Evolutionary conservation across 2,888 invertebrate species (phyloP).

Genomic region (Papilio elwesi): DNA sequence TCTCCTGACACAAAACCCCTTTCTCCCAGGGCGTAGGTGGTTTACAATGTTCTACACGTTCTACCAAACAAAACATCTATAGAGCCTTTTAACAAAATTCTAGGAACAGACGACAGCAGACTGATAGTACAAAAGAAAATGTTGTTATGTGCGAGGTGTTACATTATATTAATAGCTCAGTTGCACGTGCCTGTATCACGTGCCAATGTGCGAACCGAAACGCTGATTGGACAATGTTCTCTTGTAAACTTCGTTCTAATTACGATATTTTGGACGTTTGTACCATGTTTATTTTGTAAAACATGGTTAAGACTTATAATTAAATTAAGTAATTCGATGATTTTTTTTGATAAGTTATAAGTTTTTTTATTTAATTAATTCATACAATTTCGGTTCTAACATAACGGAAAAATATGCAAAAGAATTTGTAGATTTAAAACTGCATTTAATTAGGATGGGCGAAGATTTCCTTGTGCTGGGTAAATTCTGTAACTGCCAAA

Average conservation of each 20-base stretch:
- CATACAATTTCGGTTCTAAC: no score
- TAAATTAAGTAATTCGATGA: neutral
- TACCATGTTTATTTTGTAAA: neutral
- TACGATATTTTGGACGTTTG: constrained; percentile 16
- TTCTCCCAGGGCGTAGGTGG: no score
- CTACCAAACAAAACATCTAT: no score
- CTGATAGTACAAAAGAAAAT: constrained; percentile 13
- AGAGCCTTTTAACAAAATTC: neutral
- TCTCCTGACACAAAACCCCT: no score
- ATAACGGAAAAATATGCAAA: no score
- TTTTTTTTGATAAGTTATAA: no score
- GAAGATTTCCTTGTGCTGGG: no score
- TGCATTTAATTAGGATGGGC: no score
- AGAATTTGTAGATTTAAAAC: no score
- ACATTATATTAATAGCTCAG: constrained; percentile 47
- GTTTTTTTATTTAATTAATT: no score
- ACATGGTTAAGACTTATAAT: neutral
- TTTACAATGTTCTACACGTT: no score
- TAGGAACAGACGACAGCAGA: constrained; percentile 1
- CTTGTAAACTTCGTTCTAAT: constrained; percentile 5
- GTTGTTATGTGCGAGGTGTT: constrained; percentile 29
- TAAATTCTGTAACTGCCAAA: no score
- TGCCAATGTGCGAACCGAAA: constrained; percentile 43
- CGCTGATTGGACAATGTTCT: constrained; percentile 26
- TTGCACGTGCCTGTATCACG: constrained; percentile 51